Evolutionary conservation across 2,797 vertebrate species (phyloP), one percentile per base, ranked within the genome.

Genomic region (Atherinosoma microstoma): DNA sequence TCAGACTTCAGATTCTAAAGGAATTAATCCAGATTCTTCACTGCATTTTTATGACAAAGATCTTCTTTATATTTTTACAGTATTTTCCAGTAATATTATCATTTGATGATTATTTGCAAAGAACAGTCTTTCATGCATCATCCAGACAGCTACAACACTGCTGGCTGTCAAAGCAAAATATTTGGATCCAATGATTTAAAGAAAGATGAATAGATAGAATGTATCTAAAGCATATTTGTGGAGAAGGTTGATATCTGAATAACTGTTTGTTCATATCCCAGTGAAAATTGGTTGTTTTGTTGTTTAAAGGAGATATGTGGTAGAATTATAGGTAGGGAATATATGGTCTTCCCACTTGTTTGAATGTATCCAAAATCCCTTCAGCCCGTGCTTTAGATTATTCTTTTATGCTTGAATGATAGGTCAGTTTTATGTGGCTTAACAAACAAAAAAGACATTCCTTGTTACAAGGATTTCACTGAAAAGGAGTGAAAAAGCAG

Each of bases 91-190:
- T 73, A 67, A 85, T 58, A 58, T 77, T 22, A 60, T 62, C 1
- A 5, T 47, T 67, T 71, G 75, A 72, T 75, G 61, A 87, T 67
- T 82, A 77, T 83, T 84, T 82, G 30, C 69, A 76, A 71, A 78
- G 82, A 71, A 82, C 65, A 87, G 70, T 35, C 36, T 87, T 68
- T 84, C 73, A 81, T 86, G 64, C 83, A 84, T 22, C 76, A 32
- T 3, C 30, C 30, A 65, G 69, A 75, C 79, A 80, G 67, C 42
- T 51, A 51, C 53, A 74, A 51, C 51, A 70, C 80, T 78, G 68
- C 78, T 71, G 77, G 75, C 66, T 81, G 67, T 58, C 70, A 79
- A 70, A 72, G 64, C 59, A 47, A 84, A 81, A 75, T 73, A 35
- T 78, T 65, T 64, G 35, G 47, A 63, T 76, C 80, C 27, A 22